Base-by-base conservation (phyloP, 2,113 vertebrate genomes). In the Nycticryphes semicollaris region DNA sequence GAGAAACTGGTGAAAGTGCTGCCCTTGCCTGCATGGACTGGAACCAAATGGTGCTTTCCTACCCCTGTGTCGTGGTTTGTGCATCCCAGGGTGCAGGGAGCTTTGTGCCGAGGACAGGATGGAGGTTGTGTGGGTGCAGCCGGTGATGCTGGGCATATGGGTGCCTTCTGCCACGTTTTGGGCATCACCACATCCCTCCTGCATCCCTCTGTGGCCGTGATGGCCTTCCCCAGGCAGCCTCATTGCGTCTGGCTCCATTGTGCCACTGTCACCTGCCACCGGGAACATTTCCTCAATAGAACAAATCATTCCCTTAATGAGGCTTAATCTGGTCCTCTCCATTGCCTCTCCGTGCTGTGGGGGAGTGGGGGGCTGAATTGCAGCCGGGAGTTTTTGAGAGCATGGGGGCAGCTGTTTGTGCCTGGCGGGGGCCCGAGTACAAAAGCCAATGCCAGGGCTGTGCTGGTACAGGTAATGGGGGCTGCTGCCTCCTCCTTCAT, bases 61-160 rank as follows among this genome's bases (percentile, higher is more conserved):
- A 12, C 2, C 18, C 0, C 39, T 14, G 51, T 3, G 2, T 4
- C 5, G 0, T 7, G 19, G 28, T 35, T 0, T 0, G 84, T 56
- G 5, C 25, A 0, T 69, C n/a, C 37, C 28, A 1, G 60, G 90
- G 64, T 2, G 3, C 45, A 1, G 62, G 39, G 70, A 35, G 45
- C 62, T 23, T 4, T 9, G 64, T 14, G 75, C 39, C 2, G 6
- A 3, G 72, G 47, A 35, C 30, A 30, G 74, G 53, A 19, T 3
- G 12, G 73, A 54, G 31, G 14, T 27, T 13, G 24, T 17, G 66
- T n/a, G 81, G 63, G 73, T 17, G 41, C 51, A 7, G 50, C 2
- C 12, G 62, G n/a, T 23, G 80, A 22, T 66, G 59, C 59, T 6
- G 19, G 35, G 20, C 12, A 39, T 9, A 16, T 4, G 53, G 41